Conservation (phyloP, 2,797 vertebrate species). For the Sebastes itinus region DNA sequence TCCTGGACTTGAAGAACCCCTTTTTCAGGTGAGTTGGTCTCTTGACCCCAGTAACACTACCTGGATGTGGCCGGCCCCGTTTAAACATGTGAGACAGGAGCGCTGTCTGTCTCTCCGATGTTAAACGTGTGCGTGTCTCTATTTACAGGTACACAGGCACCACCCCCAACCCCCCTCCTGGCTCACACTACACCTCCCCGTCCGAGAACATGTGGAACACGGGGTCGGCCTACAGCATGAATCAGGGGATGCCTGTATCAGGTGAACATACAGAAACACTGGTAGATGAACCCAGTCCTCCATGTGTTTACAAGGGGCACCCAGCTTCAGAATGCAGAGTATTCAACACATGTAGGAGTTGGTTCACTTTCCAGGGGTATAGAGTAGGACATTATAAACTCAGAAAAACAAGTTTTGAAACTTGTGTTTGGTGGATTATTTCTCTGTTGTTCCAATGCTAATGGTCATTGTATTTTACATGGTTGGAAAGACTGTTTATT, state of each 20-base stretch:
- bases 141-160: constrained; percentile 90
- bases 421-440: too few relatives aligned
- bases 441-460: too few relatives aligned
- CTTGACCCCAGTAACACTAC: not conserved
- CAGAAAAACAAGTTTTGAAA: too few relatives aligned
- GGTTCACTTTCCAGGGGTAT: not conserved
- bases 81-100: not conserved
- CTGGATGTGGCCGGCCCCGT: not conserved
- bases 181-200: constrained; percentile 94
- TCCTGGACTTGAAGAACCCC: constrained; percentile 96
- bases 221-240: constrained; percentile 89
- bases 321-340: not conserved
- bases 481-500: too few relatives aligned
- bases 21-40: constrained; percentile 89
- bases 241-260: constrained; percentile 90
- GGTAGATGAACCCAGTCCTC: constrained; percentile 1
- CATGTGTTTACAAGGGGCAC: not conserved
- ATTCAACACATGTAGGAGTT: not conserved
- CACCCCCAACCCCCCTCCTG: constrained; percentile 91
- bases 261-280: constrained; percentile 78
- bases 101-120: not conserved
- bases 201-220: constrained; percentile 97
- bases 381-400: not conserved
- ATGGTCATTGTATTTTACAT: too few relatives aligned
- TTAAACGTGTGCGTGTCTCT: constrained; percentile 28